phyloP scores from a whole-genome alignment of 2,797 vertebrate species.

The Muraenolepis orangiensis region DNA sequence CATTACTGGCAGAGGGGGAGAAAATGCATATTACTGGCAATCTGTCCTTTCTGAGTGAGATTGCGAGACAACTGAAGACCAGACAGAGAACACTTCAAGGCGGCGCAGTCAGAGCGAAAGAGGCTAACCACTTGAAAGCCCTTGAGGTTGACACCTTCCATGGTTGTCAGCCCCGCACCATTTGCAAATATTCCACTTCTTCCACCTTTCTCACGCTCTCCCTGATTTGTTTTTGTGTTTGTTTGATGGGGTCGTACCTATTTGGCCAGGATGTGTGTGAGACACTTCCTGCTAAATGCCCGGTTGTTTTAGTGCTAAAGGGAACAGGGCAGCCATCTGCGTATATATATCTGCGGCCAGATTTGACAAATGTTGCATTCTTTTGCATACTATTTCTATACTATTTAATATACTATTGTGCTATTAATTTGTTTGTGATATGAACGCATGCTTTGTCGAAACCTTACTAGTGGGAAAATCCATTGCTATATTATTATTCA shows the following conservation, averaged over 20 bases:
- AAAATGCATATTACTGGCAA: conserved; percentile 76
- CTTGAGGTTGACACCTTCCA: conserved; percentile 79
- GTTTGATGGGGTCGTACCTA: conserved; percentile 51
- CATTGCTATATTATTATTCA: too few species aligned
- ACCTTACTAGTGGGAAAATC: too few species aligned
- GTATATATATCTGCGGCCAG: not conserved
- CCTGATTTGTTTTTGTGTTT: conserved; percentile 40
- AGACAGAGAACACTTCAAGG: conserved; percentile 73
- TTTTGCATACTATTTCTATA: too few species aligned
- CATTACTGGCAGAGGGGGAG: conserved; percentile 79
- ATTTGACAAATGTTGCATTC: not conserved
- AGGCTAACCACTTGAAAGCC: conserved; percentile 78
- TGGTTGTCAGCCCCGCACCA: conserved; percentile 63
- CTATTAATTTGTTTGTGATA: not conserved
- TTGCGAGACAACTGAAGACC: conserved; percentile 73
- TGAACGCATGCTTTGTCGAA: too few species aligned
- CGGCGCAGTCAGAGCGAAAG: conserved; percentile 75
- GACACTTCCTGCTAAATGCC: not conserved
- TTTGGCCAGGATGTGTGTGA: conserved; percentile 32
- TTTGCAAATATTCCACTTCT: conserved; percentile 74
- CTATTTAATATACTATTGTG: too few species aligned
- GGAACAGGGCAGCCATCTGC: too few species aligned
- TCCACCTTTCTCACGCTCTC: conserved; percentile 38
- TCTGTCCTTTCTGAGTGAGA: conserved; percentile 77
- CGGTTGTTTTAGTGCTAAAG: not conserved